Evolutionary conservation across 2,888 invertebrate species (phyloP), one percentile per base, ranked within the genome.

Genomic region (Meiosimyza decipiens): DNA sequence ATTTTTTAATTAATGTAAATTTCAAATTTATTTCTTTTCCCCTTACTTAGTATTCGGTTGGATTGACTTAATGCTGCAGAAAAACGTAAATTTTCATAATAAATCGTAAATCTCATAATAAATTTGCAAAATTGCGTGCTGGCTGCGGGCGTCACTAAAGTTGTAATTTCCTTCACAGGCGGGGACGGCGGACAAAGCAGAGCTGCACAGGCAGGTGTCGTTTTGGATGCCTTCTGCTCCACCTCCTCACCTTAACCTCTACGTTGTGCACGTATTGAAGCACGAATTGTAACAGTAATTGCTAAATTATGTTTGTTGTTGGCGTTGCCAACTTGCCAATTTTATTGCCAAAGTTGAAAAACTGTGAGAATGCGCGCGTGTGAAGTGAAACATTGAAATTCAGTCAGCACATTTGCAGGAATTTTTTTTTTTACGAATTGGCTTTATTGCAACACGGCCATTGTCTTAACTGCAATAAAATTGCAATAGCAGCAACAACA

Each of bases 321-420:
- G 40, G 52, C 54, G 28, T 33, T 64, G 11, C 15, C 22, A 16
- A 18, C 9, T 59, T 59, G 47, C 33, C 62, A 28, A 47, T 40
- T 49, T 40, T 22, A 67, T 67, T 57, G 55, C 57, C 55, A 40
- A 67, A 40, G 18, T 47, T 57, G 63, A 63, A 63, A 40, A 63
- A 63, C 16, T 54, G 55, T 54, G 55, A 57, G 67, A 67, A 57
- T 40, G 9, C 40, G 40, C 40, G 40, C 67, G 55, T 67, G 57
- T 33, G 67, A 67, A 47, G 54, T 47, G 40, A 40, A 57, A 57
- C 47, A 16, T 15, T 40, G 55, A 55, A 67, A 55, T 67, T 16
- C 15, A 67, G 18, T 15, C n/a, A 40, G 40, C 9, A 5, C 15
- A 18, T 22, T 18, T n/a, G 40, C 50, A 7, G 52, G n/a, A 16